Evolutionary conservation across 2,113 vertebrate genomes (phyloP).

Genomic region (Actinemys pallida): DNA sequence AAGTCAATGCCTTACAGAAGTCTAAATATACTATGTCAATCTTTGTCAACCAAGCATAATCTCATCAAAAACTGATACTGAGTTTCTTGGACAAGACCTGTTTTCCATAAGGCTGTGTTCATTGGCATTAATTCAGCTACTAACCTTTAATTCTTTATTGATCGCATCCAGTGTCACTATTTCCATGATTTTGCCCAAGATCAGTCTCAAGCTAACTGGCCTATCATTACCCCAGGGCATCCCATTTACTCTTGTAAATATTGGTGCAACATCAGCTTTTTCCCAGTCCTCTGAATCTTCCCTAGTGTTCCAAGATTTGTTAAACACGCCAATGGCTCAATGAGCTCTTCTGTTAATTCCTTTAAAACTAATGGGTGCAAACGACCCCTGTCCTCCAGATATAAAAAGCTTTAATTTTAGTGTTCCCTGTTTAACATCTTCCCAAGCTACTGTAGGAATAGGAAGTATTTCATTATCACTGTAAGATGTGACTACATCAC

Average conservation of each 20-base stretch:
- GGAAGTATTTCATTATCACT: slow-evolving; percentile 4
- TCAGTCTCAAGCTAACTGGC: not conserved
- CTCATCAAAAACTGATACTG: not conserved
- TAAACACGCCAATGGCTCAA: not conserved
- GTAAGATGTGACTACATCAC: not conserved
- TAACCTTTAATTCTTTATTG: not conserved
- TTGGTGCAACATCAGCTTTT: not conserved
- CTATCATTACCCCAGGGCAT: not conserved
- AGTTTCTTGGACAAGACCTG: not conserved
- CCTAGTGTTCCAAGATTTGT: not conserved
- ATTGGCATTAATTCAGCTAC: not conserved
- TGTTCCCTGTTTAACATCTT: not conserved
- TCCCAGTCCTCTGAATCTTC: not conserved
- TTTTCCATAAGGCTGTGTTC: not conserved
- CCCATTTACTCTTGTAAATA: not conserved
- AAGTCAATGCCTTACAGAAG: not conserved
- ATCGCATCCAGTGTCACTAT: rapidly evolving
- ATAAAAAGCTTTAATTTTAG: not conserved
- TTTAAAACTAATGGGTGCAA: not conserved
- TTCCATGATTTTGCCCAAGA: not conserved
- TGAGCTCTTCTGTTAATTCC: not conserved
- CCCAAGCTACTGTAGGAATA: not conserved
- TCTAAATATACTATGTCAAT: not conserved
- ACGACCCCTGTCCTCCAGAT: not conserved
- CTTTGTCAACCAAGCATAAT: not conserved